Evolutionary conservation across 2,888 invertebrate genomes (phyloP).

Genomic region (Volucella bombylans): DNA sequence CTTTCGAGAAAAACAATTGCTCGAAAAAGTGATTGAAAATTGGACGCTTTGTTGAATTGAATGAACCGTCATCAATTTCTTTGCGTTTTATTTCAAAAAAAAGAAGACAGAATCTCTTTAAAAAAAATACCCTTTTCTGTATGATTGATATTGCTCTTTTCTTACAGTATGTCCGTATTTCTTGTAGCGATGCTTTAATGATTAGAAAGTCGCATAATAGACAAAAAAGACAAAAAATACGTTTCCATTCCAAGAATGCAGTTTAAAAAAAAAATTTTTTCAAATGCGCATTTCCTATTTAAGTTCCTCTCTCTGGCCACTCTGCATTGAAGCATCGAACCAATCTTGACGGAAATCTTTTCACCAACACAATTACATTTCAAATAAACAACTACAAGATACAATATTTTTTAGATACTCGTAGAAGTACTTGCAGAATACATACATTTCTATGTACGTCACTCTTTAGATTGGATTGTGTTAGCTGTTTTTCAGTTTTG

Average conservation of each 20-base stretch:
- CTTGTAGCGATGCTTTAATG: conserved; percentile 13
- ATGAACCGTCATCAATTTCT: too few relatives aligned
- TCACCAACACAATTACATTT: conserved; percentile 1
- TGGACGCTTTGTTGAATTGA: too few relatives aligned
- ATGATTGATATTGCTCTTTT: background rate
- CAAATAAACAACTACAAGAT: too few relatives aligned
- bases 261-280: conserved; percentile 10
- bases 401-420: too few relatives aligned
- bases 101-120: too few relatives aligned
- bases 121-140: too few relatives aligned
- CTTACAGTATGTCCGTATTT: background rate
- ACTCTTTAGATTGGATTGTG: conserved; percentile 8
- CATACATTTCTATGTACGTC: background rate
- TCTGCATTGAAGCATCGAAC: conserved; percentile 7
- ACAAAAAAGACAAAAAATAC: background rate
- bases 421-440: background rate
- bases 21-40: too few relatives aligned
- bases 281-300: background rate
- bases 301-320: conserved; percentile 4
- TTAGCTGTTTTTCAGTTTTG: conserved; percentile 26
- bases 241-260: conserved; percentile 2
- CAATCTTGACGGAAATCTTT: conserved; percentile 20
- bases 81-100: too few relatives aligned
- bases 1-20: too few relatives aligned
- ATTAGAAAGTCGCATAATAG: conserved; percentile 22